Conservation (phyloP, 2,113 vertebrate species). For the Charadrius vociferus region DNA sequence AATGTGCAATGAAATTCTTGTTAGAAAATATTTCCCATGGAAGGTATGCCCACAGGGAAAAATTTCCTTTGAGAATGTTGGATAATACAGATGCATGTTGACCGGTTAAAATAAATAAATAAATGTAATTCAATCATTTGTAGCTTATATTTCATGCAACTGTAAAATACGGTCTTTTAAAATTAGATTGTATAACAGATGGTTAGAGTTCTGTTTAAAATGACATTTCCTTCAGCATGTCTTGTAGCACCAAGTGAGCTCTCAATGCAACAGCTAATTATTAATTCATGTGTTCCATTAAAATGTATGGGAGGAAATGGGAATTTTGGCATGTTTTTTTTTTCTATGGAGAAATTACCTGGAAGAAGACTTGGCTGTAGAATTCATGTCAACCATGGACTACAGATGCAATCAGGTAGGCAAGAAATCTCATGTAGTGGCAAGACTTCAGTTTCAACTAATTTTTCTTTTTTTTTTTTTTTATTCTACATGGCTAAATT, state of each 20-base stretch:
- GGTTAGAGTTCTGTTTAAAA: slow-evolving; percentile 1
- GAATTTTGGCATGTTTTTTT: not conserved
- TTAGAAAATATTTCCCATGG: not conserved
- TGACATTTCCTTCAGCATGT: slow-evolving; percentile 3
- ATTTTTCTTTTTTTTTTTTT: not conserved
- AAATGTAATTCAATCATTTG: not conserved
- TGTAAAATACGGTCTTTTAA: slow-evolving; percentile 35
- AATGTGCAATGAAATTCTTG: not conserved
- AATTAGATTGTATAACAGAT: slow-evolving; percentile 15
- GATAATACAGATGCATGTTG: not conserved
- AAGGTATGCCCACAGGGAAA: not conserved
- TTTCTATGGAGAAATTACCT: not conserved
- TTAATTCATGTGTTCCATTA: not conserved
- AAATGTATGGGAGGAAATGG: not conserved
- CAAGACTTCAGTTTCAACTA: not conserved
- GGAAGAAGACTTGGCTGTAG: not conserved
- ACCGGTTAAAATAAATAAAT: not conserved
- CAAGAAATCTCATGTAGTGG: not conserved
- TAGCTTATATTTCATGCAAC: slow-evolving; percentile 4
- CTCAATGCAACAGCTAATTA: not conserved
- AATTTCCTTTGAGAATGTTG: not conserved
- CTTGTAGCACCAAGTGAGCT: not conserved
- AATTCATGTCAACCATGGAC: not conserved
- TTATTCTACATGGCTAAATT: not conserved
- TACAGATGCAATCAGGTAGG: not conserved